Percentiles rank a stretch among this genome's conserved stretches.
These are phyloP conservation scores for Formica exsecta DNA, from an alignment of 1,140 invertebrate genomes.

Conservation along the genomic window DNA sequence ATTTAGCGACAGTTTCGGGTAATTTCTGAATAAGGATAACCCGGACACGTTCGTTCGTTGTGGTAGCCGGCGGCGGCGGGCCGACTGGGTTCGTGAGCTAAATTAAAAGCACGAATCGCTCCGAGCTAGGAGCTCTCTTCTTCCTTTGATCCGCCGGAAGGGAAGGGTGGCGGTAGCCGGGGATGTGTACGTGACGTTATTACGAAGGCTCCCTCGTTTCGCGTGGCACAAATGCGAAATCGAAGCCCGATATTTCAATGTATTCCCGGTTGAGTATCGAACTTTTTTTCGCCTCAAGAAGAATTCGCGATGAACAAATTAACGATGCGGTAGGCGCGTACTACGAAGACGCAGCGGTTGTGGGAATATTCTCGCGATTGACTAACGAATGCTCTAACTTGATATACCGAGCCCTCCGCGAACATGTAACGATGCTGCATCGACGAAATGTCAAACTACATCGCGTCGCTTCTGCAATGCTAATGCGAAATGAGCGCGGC, in stretches of 20 bases:
- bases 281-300: conserved; percentile 16
- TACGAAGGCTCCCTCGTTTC: conserved; percentile 77
- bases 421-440: background rate
- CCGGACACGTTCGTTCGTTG: conserved; percentile 70
- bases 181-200: conserved; percentile 82
- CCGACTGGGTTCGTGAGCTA: conserved; percentile 82
- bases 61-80: conserved; percentile 65
- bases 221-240: conserved; percentile 74
- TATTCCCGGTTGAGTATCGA: conserved; percentile 49
- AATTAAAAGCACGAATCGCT: conserved; percentile 84
- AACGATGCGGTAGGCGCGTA: conserved; percentile 11
- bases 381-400: conserved; percentile 28
- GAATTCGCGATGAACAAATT: conserved; percentile 27
- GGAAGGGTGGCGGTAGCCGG: conserved; percentile 64
- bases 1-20: conserved; percentile 62
- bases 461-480: background rate
- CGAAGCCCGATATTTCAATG: conserved; percentile 68
- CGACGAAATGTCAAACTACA: conserved; percentile 14
- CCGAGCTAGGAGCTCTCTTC: conserved; percentile 75
- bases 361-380: background rate
- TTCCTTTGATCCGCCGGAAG: conserved; percentile 81
- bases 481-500: background rate
- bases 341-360: background rate
- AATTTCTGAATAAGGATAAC: conserved; percentile 72
- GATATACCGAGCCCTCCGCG: background rate